phyloP scores from a whole-genome alignment of 2,113 vertebrate genomes.

The Dicerorhinus sumatrensis region DNA sequence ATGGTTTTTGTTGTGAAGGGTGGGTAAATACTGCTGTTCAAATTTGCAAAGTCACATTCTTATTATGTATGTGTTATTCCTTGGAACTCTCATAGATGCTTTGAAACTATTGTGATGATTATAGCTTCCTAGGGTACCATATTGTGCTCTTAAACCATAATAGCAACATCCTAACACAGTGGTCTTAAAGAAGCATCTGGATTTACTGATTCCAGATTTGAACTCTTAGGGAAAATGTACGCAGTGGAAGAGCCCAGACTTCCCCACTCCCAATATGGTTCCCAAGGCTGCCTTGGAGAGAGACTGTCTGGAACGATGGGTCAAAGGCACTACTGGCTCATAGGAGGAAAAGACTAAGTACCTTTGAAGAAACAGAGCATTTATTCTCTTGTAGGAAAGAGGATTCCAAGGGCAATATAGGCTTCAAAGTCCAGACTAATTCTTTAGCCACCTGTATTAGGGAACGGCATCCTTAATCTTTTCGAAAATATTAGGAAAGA shows the following conservation, averaged over 20 bases:
- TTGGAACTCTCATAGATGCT: background rate
- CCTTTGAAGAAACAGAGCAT: background rate
- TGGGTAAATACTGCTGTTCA: background rate
- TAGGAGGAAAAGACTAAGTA: background rate
- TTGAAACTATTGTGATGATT: constrained; percentile 42
- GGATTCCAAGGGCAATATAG: background rate
- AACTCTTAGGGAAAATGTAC: background rate
- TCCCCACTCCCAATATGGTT: background rate
- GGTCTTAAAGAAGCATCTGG: background rate
- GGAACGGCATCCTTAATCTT: background rate
- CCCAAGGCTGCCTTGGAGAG: background rate
- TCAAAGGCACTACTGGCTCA: background rate
- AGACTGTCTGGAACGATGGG: background rate
- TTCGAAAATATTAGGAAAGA: constrained; percentile 42
- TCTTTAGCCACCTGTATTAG: background rate
- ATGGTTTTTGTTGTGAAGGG: background rate
- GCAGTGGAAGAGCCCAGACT: background rate
- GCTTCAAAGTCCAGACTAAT: background rate
- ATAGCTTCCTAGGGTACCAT: background rate
- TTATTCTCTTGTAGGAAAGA: background rate
- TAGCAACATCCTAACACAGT: background rate
- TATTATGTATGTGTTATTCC: constrained; percentile 7
- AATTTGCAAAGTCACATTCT: constrained; percentile 14
- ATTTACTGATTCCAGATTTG: background rate
- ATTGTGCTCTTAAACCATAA: background rate